phyloP scores from a whole-genome alignment of 1,140 invertebrate genomes.

The Armadillidium nasatum region DNA sequence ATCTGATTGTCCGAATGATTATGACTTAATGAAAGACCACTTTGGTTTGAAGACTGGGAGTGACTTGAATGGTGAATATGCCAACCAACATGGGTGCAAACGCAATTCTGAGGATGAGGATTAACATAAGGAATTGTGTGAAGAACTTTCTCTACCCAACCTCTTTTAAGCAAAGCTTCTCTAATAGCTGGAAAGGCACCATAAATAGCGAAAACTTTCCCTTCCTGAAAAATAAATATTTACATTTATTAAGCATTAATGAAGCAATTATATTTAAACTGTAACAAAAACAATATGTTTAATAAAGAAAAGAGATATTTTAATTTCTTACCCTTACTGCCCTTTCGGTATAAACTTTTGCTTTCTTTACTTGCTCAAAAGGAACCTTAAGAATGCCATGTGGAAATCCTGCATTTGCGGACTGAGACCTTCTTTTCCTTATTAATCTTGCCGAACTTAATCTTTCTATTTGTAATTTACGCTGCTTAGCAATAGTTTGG shows the following conservation, averaged over 20 bases:
- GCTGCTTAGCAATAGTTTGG: not conserved
- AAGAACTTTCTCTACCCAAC: constrained; percentile 55
- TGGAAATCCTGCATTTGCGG: too few species aligned
- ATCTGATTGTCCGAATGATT: too few species aligned
- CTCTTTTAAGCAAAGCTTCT: constrained; percentile 51
- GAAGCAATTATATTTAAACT: not conserved
- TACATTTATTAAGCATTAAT: constrained; percentile 21
- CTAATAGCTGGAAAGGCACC: constrained; percentile 54
- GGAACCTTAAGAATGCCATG: constrained; percentile 34
- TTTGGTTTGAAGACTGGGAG: not conserved
- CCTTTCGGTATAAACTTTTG: constrained; percentile 47
- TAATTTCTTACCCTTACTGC: constrained; percentile 49
- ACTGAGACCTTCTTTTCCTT: too few species aligned
- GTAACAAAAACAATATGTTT: not conserved
- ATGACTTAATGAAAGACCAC: not conserved
- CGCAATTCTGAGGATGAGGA: constrained; percentile 42
- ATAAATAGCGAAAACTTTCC: constrained; percentile 54
- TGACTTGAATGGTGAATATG: constrained; percentile 33
- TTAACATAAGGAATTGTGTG: constrained; percentile 39
- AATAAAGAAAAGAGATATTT: constrained; percentile 9
- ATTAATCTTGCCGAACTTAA: constrained; percentile 7
- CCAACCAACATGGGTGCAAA: constrained; percentile 45
- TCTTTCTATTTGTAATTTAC: constrained; percentile 4
- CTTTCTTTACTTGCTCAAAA: constrained; percentile 45
- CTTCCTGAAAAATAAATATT: constrained; percentile 50